Conservation (phyloP, 2,888 invertebrate genomes). For the Euclidia mi region DNA sequence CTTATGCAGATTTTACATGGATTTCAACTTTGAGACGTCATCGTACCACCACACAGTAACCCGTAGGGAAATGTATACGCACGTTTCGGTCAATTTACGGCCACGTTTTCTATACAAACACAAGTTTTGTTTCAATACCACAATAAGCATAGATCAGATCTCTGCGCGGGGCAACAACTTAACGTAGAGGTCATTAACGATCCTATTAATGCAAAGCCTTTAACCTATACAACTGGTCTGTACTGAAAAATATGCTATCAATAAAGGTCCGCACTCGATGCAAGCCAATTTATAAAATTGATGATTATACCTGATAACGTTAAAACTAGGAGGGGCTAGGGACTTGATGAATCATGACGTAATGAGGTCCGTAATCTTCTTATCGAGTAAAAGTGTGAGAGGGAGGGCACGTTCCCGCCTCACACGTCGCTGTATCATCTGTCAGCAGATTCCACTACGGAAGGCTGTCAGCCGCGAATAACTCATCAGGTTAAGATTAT, state of each 20-base stretch:
- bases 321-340: constrained; percentile 14
- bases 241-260: too few species aligned
- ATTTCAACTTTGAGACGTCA: constrained; percentile 15
- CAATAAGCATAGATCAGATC: too few species aligned
- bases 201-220: constrained; percentile 4
- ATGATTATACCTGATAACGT: constrained; percentile 41
- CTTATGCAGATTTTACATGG: constrained; percentile 12
- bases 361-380: constrained; percentile 51
- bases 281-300: constrained; percentile 28
- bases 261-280: constrained; percentile 13
- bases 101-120: constrained; percentile 21
- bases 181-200: background rate
- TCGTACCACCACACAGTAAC: background rate
- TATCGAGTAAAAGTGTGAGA: constrained; percentile 42
- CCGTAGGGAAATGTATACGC: constrained; percentile 13
- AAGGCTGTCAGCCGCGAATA: constrained; percentile 10
- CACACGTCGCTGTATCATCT: constrained; percentile 43
- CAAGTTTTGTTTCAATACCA: constrained; percentile 13
- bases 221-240: constrained; percentile 26
- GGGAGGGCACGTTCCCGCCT: constrained; percentile 15
- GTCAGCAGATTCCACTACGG: constrained; percentile 41
- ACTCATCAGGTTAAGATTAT: constrained; percentile 16
- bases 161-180: background rate
- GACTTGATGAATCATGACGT: constrained; percentile 13
- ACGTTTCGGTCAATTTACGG: constrained; percentile 21